These are phyloP conservation scores for Channa striata DNA, from an alignment of 2,797 vertebrate species.

Conservation along the genomic window DNA sequence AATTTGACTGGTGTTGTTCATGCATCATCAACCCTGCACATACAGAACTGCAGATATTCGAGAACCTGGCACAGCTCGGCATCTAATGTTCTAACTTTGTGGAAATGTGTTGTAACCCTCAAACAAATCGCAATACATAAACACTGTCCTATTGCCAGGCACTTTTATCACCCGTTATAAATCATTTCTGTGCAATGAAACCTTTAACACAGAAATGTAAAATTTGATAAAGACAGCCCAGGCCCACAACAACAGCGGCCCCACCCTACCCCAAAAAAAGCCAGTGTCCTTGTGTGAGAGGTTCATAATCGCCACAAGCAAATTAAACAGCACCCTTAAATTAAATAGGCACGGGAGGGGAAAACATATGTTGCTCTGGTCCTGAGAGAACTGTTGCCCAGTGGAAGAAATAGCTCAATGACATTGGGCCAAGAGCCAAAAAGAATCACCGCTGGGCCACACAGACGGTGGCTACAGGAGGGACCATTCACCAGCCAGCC, in stretches of 20 bases:
- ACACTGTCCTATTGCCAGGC: neutral
- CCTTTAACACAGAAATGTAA: neutral
- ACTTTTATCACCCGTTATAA: neutral
- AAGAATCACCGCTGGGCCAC: constrained; percentile 29
- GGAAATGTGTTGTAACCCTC: neutral
- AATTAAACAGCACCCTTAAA: constrained; percentile 64
- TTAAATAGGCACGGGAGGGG: constrained; percentile 59
- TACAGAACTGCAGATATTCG: constrained; percentile 7
- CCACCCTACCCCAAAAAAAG: constrained; percentile 25
- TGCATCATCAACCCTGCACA: constrained; percentile 13
- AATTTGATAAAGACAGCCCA: constrained; percentile 14
- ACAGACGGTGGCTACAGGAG: constrained; percentile 23
- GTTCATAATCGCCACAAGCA: constrained; percentile 52
- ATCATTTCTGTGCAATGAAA: neutral
- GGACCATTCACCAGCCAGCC: constrained; percentile 20
- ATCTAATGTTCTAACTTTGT: constrained; percentile 7
- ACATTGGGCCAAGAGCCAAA: constrained; percentile 48
- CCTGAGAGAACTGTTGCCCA: constrained; percentile 52
- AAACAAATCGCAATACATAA: neutral
- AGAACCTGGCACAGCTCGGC: neutral
- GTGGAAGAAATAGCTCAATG: constrained; percentile 52
- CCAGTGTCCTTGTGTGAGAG: constrained; percentile 54
- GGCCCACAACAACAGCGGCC: constrained; percentile 19
- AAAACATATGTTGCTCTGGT: constrained; percentile 60
- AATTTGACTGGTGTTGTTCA: constrained; percentile 37